These are phyloP conservation scores for Cataglyphis rosenhaueri DNA, from an alignment of 2,888 invertebrate species.

Conservation along the genomic window DNA sequence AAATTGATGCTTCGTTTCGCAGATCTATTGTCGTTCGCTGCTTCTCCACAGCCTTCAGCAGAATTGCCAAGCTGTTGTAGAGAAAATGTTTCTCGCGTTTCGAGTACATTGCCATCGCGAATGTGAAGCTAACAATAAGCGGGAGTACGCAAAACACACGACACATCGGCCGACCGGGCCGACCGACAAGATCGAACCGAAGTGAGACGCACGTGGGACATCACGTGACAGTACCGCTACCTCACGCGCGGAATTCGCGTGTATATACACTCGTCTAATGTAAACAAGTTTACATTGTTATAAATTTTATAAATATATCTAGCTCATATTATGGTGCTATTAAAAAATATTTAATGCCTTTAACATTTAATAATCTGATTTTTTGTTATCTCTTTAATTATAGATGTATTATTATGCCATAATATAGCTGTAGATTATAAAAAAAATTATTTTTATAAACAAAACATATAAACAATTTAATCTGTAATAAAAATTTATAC, in stretches of 20 bases:
- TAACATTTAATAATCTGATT: neutral
- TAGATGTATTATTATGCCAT: neutral
- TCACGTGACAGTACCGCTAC: neutral
- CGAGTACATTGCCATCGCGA: conserved; percentile 40
- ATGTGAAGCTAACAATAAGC: neutral
- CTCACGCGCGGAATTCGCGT: neutral
- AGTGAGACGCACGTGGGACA: neutral
- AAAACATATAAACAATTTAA: neutral
- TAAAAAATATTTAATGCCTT: neutral
- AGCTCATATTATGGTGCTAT: neutral
- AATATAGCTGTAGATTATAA: neutral
- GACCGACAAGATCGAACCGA: neutral
- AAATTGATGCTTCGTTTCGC: conserved; percentile 89
- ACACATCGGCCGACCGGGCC: neutral
- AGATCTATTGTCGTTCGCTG: conserved; percentile 89
- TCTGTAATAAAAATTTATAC: neutral
- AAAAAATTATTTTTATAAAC: neutral
- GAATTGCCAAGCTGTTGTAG: conserved; percentile 88
- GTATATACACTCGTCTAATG: neutral
- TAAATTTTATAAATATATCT: neutral
- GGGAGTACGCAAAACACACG: too few relatives aligned
- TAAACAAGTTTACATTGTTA: too few relatives aligned
- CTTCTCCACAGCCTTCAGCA: conserved; percentile 88
- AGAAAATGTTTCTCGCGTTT: conserved; percentile 84
- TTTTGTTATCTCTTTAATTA: neutral